phyloP scores from a whole-genome alignment of 2,797 vertebrate species.

The Myoxocephalus aenaeus region DNA sequence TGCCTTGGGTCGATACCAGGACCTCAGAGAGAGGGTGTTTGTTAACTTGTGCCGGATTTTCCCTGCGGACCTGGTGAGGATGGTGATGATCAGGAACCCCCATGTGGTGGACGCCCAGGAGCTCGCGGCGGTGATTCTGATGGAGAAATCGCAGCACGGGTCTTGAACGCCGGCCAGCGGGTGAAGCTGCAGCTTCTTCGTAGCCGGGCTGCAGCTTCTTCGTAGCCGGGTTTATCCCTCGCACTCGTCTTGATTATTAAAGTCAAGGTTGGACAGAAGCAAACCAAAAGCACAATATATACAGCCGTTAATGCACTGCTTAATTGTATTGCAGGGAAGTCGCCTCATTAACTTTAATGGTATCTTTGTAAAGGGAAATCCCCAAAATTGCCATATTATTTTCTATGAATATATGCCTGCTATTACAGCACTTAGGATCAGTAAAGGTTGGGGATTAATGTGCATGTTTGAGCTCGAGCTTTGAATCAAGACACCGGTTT shows the following conservation, averaged over 20 bases:
- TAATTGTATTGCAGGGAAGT: conserved; percentile 37
- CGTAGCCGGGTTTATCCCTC: background rate
- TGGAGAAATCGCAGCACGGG: conserved; percentile 90
- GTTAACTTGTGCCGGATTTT: conserved; percentile 96
- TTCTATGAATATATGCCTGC: conserved; percentile 45
- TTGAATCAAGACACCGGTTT: conserved; percentile 13
- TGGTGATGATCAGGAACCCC: conserved; percentile 94
- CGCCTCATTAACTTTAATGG: conserved; percentile 35
- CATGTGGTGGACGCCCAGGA: conserved; percentile 93
- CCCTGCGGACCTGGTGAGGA: conserved; percentile 90
- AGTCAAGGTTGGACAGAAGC: conserved; percentile 15
- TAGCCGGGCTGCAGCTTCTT: background rate
- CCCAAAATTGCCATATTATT: conserved; percentile 43
- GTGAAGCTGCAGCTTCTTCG: conserved; percentile 3
- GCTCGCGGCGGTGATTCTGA: conserved; percentile 93
- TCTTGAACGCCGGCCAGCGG: conserved; percentile 79
- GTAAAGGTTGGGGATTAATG: conserved; percentile 30
- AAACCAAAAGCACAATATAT: conserved; percentile 37
- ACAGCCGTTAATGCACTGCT: conserved; percentile 6
- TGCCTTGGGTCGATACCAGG: conserved; percentile 82
- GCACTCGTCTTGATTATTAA: conserved; percentile 11
- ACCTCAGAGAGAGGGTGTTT: conserved; percentile 90
- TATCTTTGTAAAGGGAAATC: conserved; percentile 56
- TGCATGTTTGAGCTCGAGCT: conserved; percentile 10
- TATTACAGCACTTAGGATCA: conserved; percentile 74